Base-by-base conservation (phyloP, 1,140 invertebrate species). In the Temnothorax curvispinosus region DNA sequence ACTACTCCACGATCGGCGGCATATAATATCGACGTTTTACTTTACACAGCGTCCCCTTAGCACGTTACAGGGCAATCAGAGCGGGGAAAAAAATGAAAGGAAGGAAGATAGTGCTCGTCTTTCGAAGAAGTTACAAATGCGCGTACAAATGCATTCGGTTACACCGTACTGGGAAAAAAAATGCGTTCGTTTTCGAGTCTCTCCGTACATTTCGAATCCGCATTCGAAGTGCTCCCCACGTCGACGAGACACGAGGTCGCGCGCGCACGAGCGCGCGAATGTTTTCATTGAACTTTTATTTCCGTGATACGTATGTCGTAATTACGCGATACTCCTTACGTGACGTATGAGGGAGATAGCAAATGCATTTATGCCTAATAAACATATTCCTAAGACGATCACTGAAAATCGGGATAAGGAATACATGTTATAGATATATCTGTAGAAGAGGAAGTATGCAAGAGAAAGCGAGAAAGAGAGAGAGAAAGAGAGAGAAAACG, bases 301-400 rank as follows among this genome's bases (percentile, higher is more conserved):
- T 90, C 58, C 47, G 50, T 62, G 9, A 47, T 5, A 13, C 47
- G n/a, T 41, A 80, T 74, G 44, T 80, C 69, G 27, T 54, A 65
- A 71, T 60, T 72, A 88, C 50, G 58, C 65, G 41, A 54, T 78
- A 77, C 21, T 27, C 56, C 35, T 71, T 77, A 86, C 41, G 52
- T 15, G 21, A 76, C 15, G 47, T 74, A 50, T 47, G 62, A 38
- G 27, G 9, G 74, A 71, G 71, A 80, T 38, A 85, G 47, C 65
- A 67, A 81, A 88, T 75, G 85, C 77, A 89, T 89, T 90, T 90
- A 90, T 84, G 89, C 90, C 90, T 91, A 91, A 90, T 82, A 86
- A 82, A 88, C 78, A 65, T 85, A 88, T 90, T 91, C 72, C 74
- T 90, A 88, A 90, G 80, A 90, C 86, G 88, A 86, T 88, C 81